Conservation (phyloP, 2,888 invertebrate species). For the Diogma glabrata region DNA sequence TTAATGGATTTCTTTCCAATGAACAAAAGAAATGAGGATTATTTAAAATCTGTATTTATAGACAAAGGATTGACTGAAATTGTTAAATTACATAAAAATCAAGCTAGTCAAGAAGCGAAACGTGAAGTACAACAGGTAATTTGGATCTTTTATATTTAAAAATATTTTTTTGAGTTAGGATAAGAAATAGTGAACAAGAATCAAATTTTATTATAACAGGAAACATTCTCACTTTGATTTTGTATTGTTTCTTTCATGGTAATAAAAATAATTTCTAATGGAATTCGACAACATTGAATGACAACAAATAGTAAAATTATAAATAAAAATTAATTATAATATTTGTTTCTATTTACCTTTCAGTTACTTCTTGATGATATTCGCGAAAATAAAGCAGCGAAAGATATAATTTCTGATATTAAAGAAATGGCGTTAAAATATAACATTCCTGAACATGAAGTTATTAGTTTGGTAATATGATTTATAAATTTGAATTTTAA, state of each 20-base stretch:
- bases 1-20: slow-evolving; percentile 88
- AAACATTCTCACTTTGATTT: too few relatives aligned
- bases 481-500: too few relatives aligned
- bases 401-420: slow-evolving; percentile 75
- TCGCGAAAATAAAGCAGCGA: slow-evolving; percentile 72
- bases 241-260: too few relatives aligned
- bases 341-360: slow-evolving; percentile 21
- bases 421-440: slow-evolving; percentile 75
- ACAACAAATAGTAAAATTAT: too few relatives aligned
- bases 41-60: slow-evolving; percentile 68
- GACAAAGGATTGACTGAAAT: slow-evolving; percentile 71
- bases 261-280: too few relatives aligned
- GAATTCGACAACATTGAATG: too few relatives aligned
- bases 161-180: too few relatives aligned
- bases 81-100: slow-evolving; percentile 68
- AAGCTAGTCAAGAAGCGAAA: slow-evolving; percentile 73
- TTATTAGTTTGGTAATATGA: slow-evolving; percentile 65
- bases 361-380: slow-evolving; percentile 74
- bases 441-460: slow-evolving; percentile 83
- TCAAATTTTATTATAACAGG: too few relatives aligned
- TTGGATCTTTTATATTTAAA: not conserved
- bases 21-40: slow-evolving; percentile 85
- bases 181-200: too few relatives aligned
- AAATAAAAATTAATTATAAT: slow-evolving; percentile 15
- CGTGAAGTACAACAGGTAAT: slow-evolving; percentile 57